A percentile compares a stretch with the other conserved stretches of the same genome.
Conservation (phyloP, 1,140 invertebrate genomes). For the Nasonia vitripennis region DNA sequence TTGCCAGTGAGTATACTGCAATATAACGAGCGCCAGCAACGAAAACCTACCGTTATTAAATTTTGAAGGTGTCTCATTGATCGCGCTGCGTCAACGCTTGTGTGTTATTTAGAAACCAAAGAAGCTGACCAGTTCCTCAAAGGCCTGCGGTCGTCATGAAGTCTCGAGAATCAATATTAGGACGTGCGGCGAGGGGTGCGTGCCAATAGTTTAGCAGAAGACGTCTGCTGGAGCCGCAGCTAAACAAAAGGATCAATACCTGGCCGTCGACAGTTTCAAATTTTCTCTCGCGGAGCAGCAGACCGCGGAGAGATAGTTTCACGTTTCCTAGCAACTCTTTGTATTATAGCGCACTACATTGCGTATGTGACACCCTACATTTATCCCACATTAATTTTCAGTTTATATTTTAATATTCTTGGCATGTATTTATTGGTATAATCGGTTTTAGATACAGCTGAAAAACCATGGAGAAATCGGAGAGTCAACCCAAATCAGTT, state of each 20-base stretch:
- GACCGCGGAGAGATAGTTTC: not conserved
- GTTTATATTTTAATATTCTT: not conserved
- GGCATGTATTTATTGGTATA: not conserved
- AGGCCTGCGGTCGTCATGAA: not conserved
- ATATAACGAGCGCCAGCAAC: too few relatives aligned
- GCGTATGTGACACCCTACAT: not conserved
- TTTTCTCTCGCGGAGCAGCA: not conserved
- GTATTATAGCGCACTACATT: not conserved
- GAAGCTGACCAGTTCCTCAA: too few relatives aligned
- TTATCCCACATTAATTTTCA: not conserved
- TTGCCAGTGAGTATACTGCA: too few relatives aligned
- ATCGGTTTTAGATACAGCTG: not conserved
- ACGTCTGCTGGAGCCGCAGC: not conserved
- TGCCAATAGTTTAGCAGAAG: not conserved
- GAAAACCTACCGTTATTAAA: not conserved
- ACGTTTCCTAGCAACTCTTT: slow-evolving; percentile 9
- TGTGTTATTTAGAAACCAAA: too few relatives aligned
- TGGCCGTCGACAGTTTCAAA: not conserved
- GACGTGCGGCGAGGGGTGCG: not conserved
- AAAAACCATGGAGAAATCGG: slow-evolving; percentile 66
- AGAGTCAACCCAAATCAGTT: slow-evolving; percentile 60
- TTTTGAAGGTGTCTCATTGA: not conserved
- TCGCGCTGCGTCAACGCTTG: too few relatives aligned
- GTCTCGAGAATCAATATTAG: not conserved
- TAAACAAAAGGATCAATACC: slow-evolving; percentile 30